phyloP scores from a whole-genome alignment of 1,140 invertebrate species.

The Heliconius eleuchia region DNA sequence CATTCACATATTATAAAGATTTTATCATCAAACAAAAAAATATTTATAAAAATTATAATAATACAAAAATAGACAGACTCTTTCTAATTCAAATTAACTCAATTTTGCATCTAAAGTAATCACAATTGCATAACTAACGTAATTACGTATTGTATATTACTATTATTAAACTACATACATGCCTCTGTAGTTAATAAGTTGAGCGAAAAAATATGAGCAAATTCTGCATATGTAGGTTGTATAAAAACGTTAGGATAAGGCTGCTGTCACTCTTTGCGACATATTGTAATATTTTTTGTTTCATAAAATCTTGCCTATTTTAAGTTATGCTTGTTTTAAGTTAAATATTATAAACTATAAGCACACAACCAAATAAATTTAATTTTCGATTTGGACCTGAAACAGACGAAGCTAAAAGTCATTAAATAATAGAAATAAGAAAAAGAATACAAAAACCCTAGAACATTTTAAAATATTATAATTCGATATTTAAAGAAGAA shows the following conservation, averaged over 20 bases:
- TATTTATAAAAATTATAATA: not conserved
- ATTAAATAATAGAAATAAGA: no score
- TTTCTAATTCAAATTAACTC: not conserved
- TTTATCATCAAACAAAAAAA: conserved; percentile 1
- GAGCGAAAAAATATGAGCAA: conserved; percentile 35
- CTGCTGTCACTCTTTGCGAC: not conserved
- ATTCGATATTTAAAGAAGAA: no score
- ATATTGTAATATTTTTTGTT: not conserved
- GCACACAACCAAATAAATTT: no score
- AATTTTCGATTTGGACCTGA: no score
- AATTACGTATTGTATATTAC: not conserved
- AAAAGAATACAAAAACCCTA: no score
- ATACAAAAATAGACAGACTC: not conserved
- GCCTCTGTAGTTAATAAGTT: conserved; percentile 19
- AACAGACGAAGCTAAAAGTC: no score
- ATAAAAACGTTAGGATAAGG: conserved; percentile 40
- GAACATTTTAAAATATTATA: no score
- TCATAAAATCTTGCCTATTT: no score
- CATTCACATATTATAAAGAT: conserved; percentile 3
- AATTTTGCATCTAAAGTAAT: not conserved
- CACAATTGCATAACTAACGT: not conserved
- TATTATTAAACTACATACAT: conserved; percentile 23
- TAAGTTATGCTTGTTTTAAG: no score
- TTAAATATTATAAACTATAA: no score
- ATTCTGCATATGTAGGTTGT: conserved; percentile 38